These are phyloP conservation scores for Muntiacus muntjak DNA, from an alignment of 2,113 vertebrate species.

Conservation along the genomic window DNA sequence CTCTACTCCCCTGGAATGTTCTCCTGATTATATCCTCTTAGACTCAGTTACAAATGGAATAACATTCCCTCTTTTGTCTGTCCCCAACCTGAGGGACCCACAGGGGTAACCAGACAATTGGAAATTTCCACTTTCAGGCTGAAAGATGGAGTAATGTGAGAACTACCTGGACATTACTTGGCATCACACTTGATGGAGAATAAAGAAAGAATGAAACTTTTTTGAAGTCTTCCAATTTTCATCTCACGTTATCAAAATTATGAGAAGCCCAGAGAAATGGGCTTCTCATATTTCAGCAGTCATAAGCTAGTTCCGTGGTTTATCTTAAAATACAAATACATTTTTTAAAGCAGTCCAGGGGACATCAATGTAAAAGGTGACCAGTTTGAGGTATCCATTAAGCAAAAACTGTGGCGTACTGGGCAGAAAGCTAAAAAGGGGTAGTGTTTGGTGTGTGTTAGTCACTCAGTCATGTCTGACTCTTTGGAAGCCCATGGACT, in stretches of 20 bases:
- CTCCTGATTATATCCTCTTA: neutral
- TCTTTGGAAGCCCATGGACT: neutral
- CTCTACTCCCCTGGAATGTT: neutral
- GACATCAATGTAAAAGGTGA: neutral
- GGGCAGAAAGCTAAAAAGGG: neutral
- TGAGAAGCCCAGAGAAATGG: neutral
- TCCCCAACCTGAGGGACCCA: neutral
- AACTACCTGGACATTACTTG: neutral
- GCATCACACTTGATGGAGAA: neutral
- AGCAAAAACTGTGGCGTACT: neutral
- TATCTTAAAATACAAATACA: neutral
- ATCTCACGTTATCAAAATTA: neutral
- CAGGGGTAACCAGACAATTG: neutral
- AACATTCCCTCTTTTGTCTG: neutral
- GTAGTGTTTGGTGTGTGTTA: neutral
- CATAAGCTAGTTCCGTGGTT: neutral
- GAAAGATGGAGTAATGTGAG: neutral
- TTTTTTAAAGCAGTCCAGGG: neutral
- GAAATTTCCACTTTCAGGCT: neutral
- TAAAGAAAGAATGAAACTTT: neutral
- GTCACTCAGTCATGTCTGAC: neutral
- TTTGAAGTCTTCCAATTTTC: neutral
- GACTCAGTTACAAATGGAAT: neutral
- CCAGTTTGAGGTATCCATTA: neutral
- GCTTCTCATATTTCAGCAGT: neutral